Conservation (phyloP, 2,113 vertebrate species). For the Catharus minimus region DNA sequence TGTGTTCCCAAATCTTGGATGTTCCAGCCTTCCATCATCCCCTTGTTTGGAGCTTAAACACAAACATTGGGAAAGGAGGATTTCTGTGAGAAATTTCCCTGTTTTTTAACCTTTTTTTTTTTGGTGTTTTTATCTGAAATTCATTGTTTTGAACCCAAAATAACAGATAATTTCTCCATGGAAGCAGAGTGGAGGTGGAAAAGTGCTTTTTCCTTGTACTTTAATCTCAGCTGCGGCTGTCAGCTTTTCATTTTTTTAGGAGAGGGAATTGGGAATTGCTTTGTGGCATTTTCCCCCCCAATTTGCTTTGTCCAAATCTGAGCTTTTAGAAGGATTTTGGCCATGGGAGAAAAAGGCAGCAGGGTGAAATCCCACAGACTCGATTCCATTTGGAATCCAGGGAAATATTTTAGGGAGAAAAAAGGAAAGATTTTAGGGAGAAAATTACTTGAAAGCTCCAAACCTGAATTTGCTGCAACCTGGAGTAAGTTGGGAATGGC, state of each 20-base stretch:
- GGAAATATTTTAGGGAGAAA: neutral
- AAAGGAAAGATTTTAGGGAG: neutral
- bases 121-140: neutral
- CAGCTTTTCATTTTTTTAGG: neutral
- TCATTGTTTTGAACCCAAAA: neutral
- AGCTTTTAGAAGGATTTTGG: neutral
- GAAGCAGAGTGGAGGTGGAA: neutral
- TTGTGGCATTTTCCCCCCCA: accelerated
- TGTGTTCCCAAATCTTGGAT: accelerated
- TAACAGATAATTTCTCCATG: neutral
- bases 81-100: neutral
- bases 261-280: neutral
- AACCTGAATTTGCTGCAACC: neutral
- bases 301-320: neutral
- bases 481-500: neutral
- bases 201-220: neutral
- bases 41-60: no score
- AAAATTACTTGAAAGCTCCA: neutral
- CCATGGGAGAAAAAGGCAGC: accelerated
- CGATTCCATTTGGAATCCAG: neutral
- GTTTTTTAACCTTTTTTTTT: accelerated
- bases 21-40: neutral
- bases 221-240: neutral
- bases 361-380: accelerated
- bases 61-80: accelerated